Base-by-base conservation (phyloP, 2,113 vertebrate genomes). In the Lasiurus borealis region DNA sequence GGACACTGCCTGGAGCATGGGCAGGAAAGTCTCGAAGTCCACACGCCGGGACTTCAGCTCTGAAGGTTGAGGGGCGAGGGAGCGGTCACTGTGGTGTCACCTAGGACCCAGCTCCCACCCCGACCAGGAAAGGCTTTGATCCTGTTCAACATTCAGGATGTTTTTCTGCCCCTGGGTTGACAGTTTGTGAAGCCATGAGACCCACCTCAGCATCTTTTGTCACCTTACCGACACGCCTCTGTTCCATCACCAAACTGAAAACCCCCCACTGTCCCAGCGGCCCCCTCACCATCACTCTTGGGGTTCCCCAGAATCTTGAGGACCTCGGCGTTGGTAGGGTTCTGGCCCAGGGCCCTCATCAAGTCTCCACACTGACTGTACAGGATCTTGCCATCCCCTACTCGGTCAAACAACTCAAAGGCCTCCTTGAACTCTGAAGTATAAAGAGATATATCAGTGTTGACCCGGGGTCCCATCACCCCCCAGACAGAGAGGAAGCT, bases 11-110 rank as follows among this genome's bases (percentile, higher is more conserved):
- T 99, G 99, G 71, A 99, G 97, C 98, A 99, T 99, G 27, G 99
- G 99, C 96, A 99, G 98, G 97, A 99, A 99, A 84, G 99, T 98
- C 91, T 99, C 99, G 91, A 99, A 99, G 96, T 99, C 99, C 93
- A 99, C 98, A 89, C 98, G 97, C 95, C 98, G 98, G 82, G 98
- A 95, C 97, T 99, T 98, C 98, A 99, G 98, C 48, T 99, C 99
- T 99, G 97, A 52, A 90, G 85, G 52, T 76, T 23, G 40, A 93
- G 44, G 76, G 31, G 44, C 27, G 34, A 90, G 9, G 77, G 54
- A 52, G 48, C n/a, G 46, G 75, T 90, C 78, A 92, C 16, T 36
- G 73, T 13, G 11, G n/a, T 66, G 36, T 80, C 64, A 40, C 36
- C 40, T 40, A 64, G 68, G 85, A 68, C 48, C 46, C 69, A 81